Conservation (phyloP, 2,888 invertebrate species). For the Cerceris ruficornis region DNA sequence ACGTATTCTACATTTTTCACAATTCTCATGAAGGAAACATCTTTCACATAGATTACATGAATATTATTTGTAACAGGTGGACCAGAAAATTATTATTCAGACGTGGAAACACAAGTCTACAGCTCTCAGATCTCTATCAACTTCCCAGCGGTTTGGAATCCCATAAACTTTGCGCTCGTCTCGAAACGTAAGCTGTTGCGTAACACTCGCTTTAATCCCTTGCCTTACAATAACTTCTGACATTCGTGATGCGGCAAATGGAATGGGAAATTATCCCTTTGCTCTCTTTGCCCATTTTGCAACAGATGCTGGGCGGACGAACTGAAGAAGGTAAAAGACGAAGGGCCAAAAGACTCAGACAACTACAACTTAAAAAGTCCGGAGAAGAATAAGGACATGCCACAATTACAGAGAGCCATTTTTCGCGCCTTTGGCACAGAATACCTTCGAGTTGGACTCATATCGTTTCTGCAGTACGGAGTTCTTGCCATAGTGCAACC, state of each 20-base stretch:
- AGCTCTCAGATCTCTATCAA: conserved; percentile 78
- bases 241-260: no score
- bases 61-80: conserved; percentile 76
- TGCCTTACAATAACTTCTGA: no score
- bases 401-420: conserved; percentile 81
- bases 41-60: not conserved
- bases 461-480: conserved; percentile 43
- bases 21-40: not conserved
- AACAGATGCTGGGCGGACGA: conserved; percentile 82
- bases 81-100: conserved; percentile 77
- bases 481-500: conserved; percentile 61
- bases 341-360: conserved; percentile 48
- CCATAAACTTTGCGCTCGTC: conserved; percentile 72
- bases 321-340: conserved; percentile 67
- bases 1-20: no score
- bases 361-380: conserved; percentile 57
- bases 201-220: not conserved
- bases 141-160: conserved; percentile 78
- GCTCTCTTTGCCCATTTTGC: not conserved
- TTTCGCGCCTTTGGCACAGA: conserved; percentile 79
- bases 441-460: conserved; percentile 59
- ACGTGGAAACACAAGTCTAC: conserved; percentile 76
- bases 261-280: not conserved
- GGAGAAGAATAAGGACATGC: conserved; percentile 62
- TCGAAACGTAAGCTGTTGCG: conserved; percentile 74